These are phyloP conservation scores for Hemicordylus capensis DNA, from an alignment of 2,113 vertebrate species.

Conservation along the genomic window DNA sequence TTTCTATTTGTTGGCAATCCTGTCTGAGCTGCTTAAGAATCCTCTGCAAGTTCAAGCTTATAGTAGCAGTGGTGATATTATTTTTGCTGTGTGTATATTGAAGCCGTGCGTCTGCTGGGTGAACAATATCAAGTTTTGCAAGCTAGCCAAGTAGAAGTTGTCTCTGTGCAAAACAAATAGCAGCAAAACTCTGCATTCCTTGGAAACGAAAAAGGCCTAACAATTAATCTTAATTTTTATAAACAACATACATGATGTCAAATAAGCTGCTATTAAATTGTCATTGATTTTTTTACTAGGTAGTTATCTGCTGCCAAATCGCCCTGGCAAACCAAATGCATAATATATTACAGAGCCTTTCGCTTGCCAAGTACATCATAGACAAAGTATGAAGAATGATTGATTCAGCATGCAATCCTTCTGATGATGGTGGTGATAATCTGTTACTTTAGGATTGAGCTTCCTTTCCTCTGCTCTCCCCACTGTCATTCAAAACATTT, in stretches of 20 bases:
- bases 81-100: constrained; percentile 34
- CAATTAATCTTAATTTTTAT: neutral
- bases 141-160: neutral
- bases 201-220: neutral
- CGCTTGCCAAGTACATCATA: neutral
- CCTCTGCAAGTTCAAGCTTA: constrained; percentile 25
- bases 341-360: neutral
- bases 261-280: constrained; percentile 30
- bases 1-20: constrained; percentile 16
- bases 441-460: neutral
- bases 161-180: constrained; percentile 20
- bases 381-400: neutral
- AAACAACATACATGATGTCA: neutral
- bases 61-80: constrained; percentile 16
- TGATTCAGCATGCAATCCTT: neutral
- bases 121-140: constrained; percentile 9
- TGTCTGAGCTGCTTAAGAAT: constrained; percentile 1
- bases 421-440: constrained; percentile 1
- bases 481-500: neutral
- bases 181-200: constrained; percentile 21
- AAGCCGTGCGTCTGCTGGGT: neutral
- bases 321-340: neutral
- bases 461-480: neutral
- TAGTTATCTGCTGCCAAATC: constrained; percentile 17
- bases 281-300: constrained; percentile 3